A percentile compares a stretch with the other conserved stretches of the same genome.
Conservation (phyloP, 2,888 invertebrate species). For the Apeira syringaria region DNA sequence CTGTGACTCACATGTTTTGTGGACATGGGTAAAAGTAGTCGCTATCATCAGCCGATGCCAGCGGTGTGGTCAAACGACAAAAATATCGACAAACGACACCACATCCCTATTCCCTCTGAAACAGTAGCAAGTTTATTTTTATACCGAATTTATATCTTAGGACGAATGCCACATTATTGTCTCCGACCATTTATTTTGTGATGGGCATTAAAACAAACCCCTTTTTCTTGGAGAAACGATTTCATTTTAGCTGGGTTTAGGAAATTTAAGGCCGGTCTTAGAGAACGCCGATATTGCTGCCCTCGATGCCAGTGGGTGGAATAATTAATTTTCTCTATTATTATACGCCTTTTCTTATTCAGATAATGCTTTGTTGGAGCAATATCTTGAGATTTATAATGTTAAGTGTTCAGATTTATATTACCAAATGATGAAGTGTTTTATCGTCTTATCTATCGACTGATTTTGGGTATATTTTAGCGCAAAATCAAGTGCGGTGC, state of each 20-base stretch:
- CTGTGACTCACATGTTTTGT: too few species aligned
- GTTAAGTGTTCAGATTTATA: conserved; percentile 15
- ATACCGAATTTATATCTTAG: conserved; percentile 80
- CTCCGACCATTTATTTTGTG: conserved; percentile 79
- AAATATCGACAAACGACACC: not conserved
- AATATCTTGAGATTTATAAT: conserved; percentile 34
- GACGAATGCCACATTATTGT: conserved; percentile 82
- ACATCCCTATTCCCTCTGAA: conserved; percentile 46
- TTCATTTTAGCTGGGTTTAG: conserved; percentile 83
- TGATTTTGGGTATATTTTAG: too few species aligned
- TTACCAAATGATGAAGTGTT: conserved; percentile 1
- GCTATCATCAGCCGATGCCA: too few species aligned
- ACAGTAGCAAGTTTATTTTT: conserved; percentile 64
- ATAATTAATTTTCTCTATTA: conserved; percentile 80
- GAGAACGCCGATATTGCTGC: conserved; percentile 61
- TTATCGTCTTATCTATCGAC: too few species aligned
- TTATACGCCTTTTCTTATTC: conserved; percentile 66
- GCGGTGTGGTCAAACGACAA: too few species aligned
- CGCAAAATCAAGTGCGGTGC: too few species aligned
- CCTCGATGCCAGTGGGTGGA: conserved; percentile 51
- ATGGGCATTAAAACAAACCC: conserved; percentile 83
- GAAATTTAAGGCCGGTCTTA: conserved; percentile 75
- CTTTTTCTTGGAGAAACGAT: conserved; percentile 77
- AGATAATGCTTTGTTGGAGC: conserved; percentile 63
- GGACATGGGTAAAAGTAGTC: too few species aligned